These are phyloP conservation scores for Ophion slaviceki DNA, from an alignment of 2,888 invertebrate genomes.

Conservation along the genomic window DNA sequence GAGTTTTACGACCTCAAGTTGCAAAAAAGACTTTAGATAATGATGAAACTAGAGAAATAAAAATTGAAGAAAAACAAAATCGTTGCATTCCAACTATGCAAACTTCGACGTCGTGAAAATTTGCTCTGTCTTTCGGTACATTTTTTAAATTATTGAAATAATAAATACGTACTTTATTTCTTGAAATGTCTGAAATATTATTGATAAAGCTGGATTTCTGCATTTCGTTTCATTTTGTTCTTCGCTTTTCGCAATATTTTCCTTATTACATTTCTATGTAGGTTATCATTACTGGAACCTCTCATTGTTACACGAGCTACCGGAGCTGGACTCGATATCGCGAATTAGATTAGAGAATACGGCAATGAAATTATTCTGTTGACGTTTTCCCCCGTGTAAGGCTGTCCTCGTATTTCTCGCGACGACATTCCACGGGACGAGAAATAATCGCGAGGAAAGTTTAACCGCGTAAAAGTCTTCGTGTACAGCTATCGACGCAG, in stretches of 20 bases:
- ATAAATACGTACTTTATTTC: neutral
- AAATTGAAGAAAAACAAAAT: no score
- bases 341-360: conserved; percentile 38
- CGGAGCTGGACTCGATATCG: conserved; percentile 20
- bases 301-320: neutral
- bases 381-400: conserved; percentile 66
- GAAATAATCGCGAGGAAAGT: conserved; percentile 73
- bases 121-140: neutral
- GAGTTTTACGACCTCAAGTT: no score
- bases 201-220: neutral
- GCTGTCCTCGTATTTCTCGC: conserved; percentile 64
- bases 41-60: no score
- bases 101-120: neutral
- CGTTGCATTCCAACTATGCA: no score
- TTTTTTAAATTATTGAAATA: neutral
- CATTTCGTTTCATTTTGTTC: neutral
- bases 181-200: neutral
- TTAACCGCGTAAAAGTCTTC: conserved; percentile 48
- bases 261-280: neutral
- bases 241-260: neutral
- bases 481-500: conserved; percentile 17
- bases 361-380: conserved; percentile 47
- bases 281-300: neutral
- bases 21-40: no score
- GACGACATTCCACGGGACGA: conserved; percentile 69